Conservation (phyloP, 2,888 invertebrate species). For the Orthosia incerta region DNA sequence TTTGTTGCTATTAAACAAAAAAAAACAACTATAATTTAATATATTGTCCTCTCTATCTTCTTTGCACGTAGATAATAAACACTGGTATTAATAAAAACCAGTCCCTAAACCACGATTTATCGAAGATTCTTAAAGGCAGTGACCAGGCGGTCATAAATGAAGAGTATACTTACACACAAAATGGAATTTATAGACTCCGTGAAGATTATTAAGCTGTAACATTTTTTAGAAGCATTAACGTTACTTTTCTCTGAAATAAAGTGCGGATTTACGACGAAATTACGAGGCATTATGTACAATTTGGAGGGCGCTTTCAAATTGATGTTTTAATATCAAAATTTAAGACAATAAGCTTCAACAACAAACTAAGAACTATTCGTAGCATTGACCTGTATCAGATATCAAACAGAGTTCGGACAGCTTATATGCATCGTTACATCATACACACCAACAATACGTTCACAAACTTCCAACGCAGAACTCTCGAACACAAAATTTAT, state of each 20-base stretch:
- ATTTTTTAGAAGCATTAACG: constrained; percentile 65
- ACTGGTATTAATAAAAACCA: background rate
- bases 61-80: background rate
- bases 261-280: constrained; percentile 45
- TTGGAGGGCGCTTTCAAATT: constrained; percentile 19
- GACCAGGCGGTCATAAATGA: constrained; percentile 43
- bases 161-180: constrained; percentile 51
- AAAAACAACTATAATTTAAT: too few relatives aligned
- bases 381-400: background rate
- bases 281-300: constrained; percentile 50
- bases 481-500: constrained; percentile 42
- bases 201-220: constrained; percentile 70
- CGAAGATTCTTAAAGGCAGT: constrained; percentile 7
- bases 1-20: too few relatives aligned
- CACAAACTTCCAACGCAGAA: constrained; percentile 22
- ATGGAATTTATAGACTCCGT: constrained; percentile 71
- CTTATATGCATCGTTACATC: constrained; percentile 12
- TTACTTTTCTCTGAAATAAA: constrained; percentile 52
- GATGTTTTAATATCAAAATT: constrained; percentile 11
- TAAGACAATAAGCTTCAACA: constrained; percentile 5
- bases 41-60: too few relatives aligned
- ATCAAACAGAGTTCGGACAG: background rate
- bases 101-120: constrained; percentile 12
- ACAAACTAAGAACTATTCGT: background rate
- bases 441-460: constrained; percentile 22